These are phyloP conservation scores for Sminthurides aquaticus DNA, from an alignment of 2,888 invertebrate genomes.

Conservation along the genomic window DNA sequence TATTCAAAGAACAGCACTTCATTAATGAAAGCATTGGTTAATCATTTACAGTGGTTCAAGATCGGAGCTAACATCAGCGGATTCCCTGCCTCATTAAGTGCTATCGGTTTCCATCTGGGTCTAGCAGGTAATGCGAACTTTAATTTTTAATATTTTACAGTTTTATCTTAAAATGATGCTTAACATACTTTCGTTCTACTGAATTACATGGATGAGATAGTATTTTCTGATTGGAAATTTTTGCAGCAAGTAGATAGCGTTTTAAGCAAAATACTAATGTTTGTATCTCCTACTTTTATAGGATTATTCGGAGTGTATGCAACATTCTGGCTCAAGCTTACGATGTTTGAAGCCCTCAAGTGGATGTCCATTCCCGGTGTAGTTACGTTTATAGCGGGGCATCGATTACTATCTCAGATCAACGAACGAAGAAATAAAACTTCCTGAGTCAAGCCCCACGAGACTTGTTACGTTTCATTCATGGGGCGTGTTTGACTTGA, in stretches of 20 bases:
- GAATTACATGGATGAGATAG: conserved; percentile 12
- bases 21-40: no score
- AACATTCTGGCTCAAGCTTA: conserved; percentile 82
- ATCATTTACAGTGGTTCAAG: conserved; percentile 65
- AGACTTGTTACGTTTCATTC: no score
- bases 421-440: conserved; percentile 50
- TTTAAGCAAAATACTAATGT: conserved; percentile 16
- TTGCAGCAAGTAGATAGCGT: conserved; percentile 23
- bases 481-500: no score
- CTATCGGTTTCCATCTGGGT: conserved; percentile 83
- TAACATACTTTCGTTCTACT: conserved; percentile 42
- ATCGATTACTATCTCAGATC: conserved; percentile 76
- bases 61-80: conserved; percentile 79
- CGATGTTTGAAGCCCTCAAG: conserved; percentile 93
- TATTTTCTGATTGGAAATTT: conserved; percentile 1
- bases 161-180: conserved; percentile 28
- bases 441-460: not conserved
- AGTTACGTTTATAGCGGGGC: conserved; percentile 88
- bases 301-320: conserved; percentile 80
- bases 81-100: conserved; percentile 68
- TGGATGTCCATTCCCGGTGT: conserved; percentile 76
- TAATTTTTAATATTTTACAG: not conserved
- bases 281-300: conserved; percentile 52
- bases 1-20: no score
- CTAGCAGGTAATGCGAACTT: conserved; percentile 60